Evolutionary conservation across 2,888 invertebrate genomes (phyloP), one percentile per base, ranked within the genome.

Genomic region (Rhagonycha fulva): DNA sequence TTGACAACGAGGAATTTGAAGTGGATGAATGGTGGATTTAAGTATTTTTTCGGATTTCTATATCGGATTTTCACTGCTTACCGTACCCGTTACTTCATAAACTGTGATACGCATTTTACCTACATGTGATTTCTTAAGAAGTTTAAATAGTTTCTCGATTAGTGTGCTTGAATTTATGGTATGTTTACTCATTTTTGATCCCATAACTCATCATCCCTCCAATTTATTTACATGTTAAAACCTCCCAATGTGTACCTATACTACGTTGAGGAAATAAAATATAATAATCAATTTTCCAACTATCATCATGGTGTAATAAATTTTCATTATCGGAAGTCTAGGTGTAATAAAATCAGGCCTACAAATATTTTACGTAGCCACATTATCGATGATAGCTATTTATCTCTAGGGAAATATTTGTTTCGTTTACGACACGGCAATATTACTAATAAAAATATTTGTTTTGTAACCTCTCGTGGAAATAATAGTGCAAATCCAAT

Each of bases 291-390:
- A 61, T 47, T 67, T 60, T 62, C 61, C 12, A 72, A 74, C 70
- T 26, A 70, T 62, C 28, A 47, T 74, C 60, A 68, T 47, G 68
- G 47, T 24, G 69, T n/a, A 68, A 78, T 76, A 78, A 76, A 78
- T 78, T 76, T 78, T 70, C 69, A 74, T 78, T 79, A 83, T 81
- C 81, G 78, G 81, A 81, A 81, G 81, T 82, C 78, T 79, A 79
- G 80, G 78, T 79, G 81, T 78, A 79, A 83, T 82, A 84, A 84
- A 84, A 82, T 82, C 81, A 79, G 79, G 80, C 81, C 81, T 82
- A 79, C 69, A 83, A 82, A 81, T 81, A 82, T 81, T 81, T 78
- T 77, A 77, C 75, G 74, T 62, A 78, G 78, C 78, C 72, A 71
- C 68, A 74, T 81, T 82, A 82, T 81, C 81, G 82, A 81, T 76